These are phyloP conservation scores for Lepidurus apus DNA, from an alignment of 1,140 invertebrate species.

Conservation along the genomic window DNA sequence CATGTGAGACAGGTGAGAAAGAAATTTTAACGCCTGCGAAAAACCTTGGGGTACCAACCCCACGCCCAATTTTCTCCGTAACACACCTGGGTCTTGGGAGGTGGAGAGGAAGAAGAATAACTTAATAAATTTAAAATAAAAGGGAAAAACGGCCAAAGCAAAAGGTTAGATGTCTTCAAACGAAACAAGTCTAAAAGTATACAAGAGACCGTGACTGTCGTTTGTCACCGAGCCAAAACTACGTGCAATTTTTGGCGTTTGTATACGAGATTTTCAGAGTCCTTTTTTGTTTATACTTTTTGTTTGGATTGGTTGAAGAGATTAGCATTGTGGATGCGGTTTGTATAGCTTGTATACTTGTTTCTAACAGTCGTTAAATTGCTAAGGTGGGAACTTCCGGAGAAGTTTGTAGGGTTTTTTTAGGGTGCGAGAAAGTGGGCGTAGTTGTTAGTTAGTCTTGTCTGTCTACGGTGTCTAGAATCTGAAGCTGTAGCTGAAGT, in stretches of 20 bases:
- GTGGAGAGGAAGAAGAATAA: neutral
- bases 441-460: neutral
- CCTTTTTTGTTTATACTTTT: no score
- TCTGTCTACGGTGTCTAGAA: neutral
- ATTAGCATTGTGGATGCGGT: no score
- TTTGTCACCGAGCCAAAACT: slow-evolving; percentile 2
- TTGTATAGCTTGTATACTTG: neutral
- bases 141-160: neutral
- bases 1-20: slow-evolving; percentile 56
- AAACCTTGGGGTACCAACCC: neutral
- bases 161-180: neutral
- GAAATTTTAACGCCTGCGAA: neutral
- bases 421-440: neutral
- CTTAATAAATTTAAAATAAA: neutral
- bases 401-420: neutral
- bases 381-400: neutral
- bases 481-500: neutral
- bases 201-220: slow-evolving; percentile 13
- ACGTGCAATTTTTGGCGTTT: slow-evolving; percentile 5
- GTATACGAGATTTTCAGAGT: neutral
- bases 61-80: neutral
- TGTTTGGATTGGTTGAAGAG: no score
- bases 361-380: neutral
- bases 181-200: neutral
- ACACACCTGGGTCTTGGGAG: neutral